Base-by-base conservation (phyloP, 1,140 invertebrate species). In the Dendrolimus punctatus region DNA sequence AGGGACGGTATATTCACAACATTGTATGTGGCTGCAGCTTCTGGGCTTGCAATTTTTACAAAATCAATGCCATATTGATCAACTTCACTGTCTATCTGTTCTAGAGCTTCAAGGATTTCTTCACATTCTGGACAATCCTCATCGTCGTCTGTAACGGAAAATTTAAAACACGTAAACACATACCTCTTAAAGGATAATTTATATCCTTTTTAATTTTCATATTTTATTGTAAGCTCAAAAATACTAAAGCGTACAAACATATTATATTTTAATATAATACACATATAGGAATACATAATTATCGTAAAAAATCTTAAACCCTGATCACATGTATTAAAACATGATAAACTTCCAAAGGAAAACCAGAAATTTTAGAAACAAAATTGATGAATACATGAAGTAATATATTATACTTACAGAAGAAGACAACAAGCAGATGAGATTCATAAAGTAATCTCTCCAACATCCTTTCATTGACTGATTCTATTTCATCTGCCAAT, bases 51-150 rank as follows among this genome's bases (percentile, higher is more conserved):
- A 46, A 98, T 95, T 82, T 98, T 98, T 0, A 98, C 96, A 83
- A 98, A 97, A 74, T 98, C 96, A 67, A 98, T 97, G 39, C 95
- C 96, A 85, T 92, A 97, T 55, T 94, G 90, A 88, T 98, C 96
- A 4, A 95, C 95, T 87, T 98, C 96, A 36, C 96, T 95, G 71
- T 98, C 96, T 66, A 98, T 98, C 73, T 96, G 93, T 87, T 98
- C 96, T 37, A 98, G 76, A 53, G 95, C 91, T 82, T 96, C 93
- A 53, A 98, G 86, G 54, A 97, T 95, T 68, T 95, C 93, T 62
- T 94, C 92, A 82, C 96, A 98, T 77, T 98, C 96, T 7, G 91
- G 90, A 80, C 96, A 97, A 73, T 97, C 93, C 72, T 97, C 95
- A 73, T 97, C 96, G 68, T 96, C 96, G 81, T 95, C 95, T 96